These are phyloP conservation scores for Tanypteryx hageni DNA, from an alignment of 2,888 invertebrate genomes.

Conservation along the genomic window DNA sequence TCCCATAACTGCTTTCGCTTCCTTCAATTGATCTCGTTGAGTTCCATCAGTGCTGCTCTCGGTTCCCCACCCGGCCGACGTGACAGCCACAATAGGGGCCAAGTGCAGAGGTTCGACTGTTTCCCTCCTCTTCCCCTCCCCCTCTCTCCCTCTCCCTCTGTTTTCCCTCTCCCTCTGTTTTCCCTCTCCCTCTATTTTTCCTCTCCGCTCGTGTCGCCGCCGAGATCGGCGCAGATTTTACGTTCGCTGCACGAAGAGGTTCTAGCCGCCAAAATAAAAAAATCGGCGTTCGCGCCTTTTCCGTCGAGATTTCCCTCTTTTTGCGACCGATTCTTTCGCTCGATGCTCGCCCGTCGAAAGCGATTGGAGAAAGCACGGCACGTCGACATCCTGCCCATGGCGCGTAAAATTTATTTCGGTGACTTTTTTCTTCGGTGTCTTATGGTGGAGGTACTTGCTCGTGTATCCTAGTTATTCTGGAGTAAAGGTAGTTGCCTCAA, in stretches of 20 bases:
- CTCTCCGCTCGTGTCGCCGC: neutral
- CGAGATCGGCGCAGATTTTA: neutral
- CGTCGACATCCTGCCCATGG: no score
- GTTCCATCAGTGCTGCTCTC: constrained; percentile 41
- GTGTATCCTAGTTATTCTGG: no score
- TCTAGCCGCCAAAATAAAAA: neutral
- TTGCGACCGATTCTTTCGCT: no score
- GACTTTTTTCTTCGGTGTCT: no score
- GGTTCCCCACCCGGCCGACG: constrained; percentile 38
- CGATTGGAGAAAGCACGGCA: neutral
- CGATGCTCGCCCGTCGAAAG: no score
- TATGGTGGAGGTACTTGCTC: no score
- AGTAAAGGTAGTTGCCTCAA: no score
- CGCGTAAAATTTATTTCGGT: no score
- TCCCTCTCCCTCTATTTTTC: neutral
- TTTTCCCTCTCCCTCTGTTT: neutral
- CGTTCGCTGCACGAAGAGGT: neutral
- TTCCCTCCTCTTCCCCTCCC: neutral
- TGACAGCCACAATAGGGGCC: constrained; percentile 59
- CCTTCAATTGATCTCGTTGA: constrained; percentile 63
- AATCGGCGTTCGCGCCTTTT: no score
- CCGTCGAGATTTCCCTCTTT: no score
- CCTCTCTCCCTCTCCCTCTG: neutral
- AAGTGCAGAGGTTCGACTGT: constrained; percentile 12
- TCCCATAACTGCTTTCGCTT: constrained; percentile 51